Evolutionary conservation across 2,888 invertebrate genomes (phyloP), one percentile per base, ranked within the genome.

Genomic region (Mesorhabditis belari): DNA sequence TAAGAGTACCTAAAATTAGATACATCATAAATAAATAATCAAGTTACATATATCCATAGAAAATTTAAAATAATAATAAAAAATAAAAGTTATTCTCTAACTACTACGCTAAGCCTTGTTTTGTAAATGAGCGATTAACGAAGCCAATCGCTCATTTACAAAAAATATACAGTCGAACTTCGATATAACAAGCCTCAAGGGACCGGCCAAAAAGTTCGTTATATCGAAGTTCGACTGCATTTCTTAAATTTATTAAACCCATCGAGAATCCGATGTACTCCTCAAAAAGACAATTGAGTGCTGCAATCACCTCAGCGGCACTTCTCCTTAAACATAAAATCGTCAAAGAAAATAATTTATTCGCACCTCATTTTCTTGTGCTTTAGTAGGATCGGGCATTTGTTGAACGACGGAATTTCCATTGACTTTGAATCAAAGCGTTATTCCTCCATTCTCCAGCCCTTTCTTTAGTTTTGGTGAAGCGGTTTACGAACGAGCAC

Each of bases 381-480:
- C 9, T 26, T n/a, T 19, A 23, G 25, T 25, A 25, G 25, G 5
- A 4, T 60, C 9, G 9, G n/a, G 26, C n/a, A 5, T 88, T 82
- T 89, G 87, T 85, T 92, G 90, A 70, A 95, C 90, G 76, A 89
- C 88, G 0, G 90, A 90, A 81, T 89, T 88, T 25, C 94, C 95
- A 76, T 91, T 90, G 2, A 92, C 90, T 83, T 91, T 90, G 81
- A 96, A 91, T 80, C 95, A 87, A 49, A 96, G 85, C 0, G 96
- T 96, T 84, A 92, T 91, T 82, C 89, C 91, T 49, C 95, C 94
- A 62, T 88, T 88, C 12, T 92, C 92, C 3, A 57, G 60, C 17
- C 19, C 23, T 24, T 53, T n/a, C 50, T 57, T 57, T 51, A 58
- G 55, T 21, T 60, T 58, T 19, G 63, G 12, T 9, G 62, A 17